Evolutionary conservation across 2,113 vertebrate species (phyloP).

Genomic region (Cromileptes altivelis): DNA sequence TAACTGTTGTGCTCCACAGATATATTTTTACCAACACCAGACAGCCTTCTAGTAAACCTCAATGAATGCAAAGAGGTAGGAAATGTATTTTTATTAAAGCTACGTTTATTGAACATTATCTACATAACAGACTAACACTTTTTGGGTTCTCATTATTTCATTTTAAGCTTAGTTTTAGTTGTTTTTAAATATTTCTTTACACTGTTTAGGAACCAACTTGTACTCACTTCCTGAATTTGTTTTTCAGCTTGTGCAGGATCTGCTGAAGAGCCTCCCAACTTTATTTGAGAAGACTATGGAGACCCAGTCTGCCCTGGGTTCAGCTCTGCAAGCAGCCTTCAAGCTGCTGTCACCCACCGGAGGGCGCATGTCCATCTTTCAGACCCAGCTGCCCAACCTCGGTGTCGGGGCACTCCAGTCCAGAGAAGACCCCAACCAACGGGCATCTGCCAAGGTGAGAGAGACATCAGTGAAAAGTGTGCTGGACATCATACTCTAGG

Average conservation of each 20-base stretch:
- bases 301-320: slow-evolving; percentile 95
- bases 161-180: not conserved
- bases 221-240: not conserved
- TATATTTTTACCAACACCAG: slow-evolving; percentile 98
- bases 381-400: slow-evolving; percentile 95
- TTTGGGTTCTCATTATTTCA: not conserved
- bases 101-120: not conserved
- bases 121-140: not conserved
- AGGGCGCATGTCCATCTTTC: slow-evolving; percentile 94
- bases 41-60: slow-evolving; percentile 97
- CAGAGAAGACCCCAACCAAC: slow-evolving; percentile 94
- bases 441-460: slow-evolving; percentile 91
- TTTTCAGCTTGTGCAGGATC: slow-evolving; percentile 93
- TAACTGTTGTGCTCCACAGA: slow-evolving; percentile 85
- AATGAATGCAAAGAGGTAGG: slow-evolving; percentile 99
- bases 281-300: slow-evolving; percentile 96
- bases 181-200: not conserved
- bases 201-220: not conserved
- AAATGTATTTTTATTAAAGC: not conserved
- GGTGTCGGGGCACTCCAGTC: slow-evolving; percentile 92
- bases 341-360: slow-evolving; percentile 96
- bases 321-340: slow-evolving; percentile 94
- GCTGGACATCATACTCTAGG: not conserved
- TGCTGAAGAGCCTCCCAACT: slow-evolving; percentile 92
- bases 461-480: not conserved